Evolutionary conservation across 30 jellyfish, hydroid and myxozoan species (phyloP).

Genomic region (Rhopilema esculentum): DNA sequence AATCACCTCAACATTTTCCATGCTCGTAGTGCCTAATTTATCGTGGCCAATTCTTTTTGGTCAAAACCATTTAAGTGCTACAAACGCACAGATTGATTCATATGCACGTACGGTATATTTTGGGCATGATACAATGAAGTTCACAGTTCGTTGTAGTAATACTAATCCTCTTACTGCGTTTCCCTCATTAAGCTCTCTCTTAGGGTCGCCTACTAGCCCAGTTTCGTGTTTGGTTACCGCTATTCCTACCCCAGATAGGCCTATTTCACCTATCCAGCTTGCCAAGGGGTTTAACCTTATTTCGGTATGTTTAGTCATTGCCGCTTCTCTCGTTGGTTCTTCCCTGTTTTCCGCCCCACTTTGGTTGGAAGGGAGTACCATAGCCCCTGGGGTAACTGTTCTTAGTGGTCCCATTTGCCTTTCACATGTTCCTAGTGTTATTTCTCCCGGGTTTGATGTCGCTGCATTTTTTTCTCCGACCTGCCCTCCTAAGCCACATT

Average conservation of each 20-base stretch:
- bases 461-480: too few relatives aligned
- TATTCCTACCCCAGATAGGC: neutral
- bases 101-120: neutral
- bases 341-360: too few relatives aligned
- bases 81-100: neutral
- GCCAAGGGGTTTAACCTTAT: neutral
- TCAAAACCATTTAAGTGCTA: neutral
- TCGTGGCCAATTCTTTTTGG: neutral
- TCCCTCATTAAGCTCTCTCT: neutral
- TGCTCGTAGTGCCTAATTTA: conserved; percentile 50
- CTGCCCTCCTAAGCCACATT: neutral
- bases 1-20: conserved; percentile 8
- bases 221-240: conserved; percentile 2
- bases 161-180: neutral
- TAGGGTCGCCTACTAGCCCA: neutral
- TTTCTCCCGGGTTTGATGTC: too few relatives aligned
- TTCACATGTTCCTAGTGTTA: too few relatives aligned
- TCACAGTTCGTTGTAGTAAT: neutral
- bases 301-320: too few relatives aligned
- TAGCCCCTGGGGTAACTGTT: too few relatives aligned
- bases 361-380: too few relatives aligned
- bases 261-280: neutral
- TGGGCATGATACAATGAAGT: neutral
- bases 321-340: too few relatives aligned
- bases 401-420: too few relatives aligned